Percentiles rank a stretch among this genome's conserved stretches.
These are phyloP conservation scores for Drosophila monieri DNA, from an alignment of 2,888 invertebrate species.

Conservation along the genomic window DNA sequence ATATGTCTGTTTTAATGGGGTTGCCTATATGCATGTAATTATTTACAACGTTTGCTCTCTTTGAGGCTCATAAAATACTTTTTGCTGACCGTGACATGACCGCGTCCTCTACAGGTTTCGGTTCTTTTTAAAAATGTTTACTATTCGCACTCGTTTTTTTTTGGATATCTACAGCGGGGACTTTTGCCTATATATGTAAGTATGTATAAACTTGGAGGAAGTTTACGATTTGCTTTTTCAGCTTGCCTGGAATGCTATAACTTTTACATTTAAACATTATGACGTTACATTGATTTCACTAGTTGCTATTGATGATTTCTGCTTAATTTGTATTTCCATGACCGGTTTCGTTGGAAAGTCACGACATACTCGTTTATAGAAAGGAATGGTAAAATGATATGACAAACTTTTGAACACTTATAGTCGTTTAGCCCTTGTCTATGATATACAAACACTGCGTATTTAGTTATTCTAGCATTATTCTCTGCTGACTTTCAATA, in stretches of 20 bases:
- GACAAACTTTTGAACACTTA: conserved; percentile 59
- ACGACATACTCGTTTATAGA: conserved; percentile 41
- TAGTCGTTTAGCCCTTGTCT: conserved; percentile 44
- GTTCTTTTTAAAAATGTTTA: conserved; percentile 44
- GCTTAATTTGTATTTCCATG: conserved; percentile 26
- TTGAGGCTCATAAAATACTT: conserved; percentile 38
- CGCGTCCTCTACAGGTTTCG: conserved; percentile 38
- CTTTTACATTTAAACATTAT: conserved; percentile 49
- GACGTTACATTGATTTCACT: conserved; percentile 49
- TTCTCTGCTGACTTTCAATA: background rate
- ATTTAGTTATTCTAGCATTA: background rate
- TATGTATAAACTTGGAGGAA: conserved; percentile 60
- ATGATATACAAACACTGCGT: conserved; percentile 17
- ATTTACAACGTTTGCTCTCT: conserved; percentile 48
- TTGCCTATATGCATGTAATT: conserved; percentile 21
- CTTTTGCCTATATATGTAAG: conserved; percentile 19
- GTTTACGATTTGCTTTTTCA: conserved; percentile 61
- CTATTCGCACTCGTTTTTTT: conserved; percentile 55
- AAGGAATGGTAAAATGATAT: conserved; percentile 55
- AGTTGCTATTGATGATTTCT: conserved; percentile 46
- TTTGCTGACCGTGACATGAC: conserved; percentile 37
- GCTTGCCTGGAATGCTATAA: conserved; percentile 41
- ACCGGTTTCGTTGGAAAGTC: conserved; percentile 47
- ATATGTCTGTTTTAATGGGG: conserved; percentile 28
- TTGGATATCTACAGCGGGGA: conserved; percentile 68